Evolutionary conservation across 2,113 vertebrate genomes (phyloP), one percentile per base, ranked within the genome.

Genomic region (Oryzias curvinotus): DNA sequence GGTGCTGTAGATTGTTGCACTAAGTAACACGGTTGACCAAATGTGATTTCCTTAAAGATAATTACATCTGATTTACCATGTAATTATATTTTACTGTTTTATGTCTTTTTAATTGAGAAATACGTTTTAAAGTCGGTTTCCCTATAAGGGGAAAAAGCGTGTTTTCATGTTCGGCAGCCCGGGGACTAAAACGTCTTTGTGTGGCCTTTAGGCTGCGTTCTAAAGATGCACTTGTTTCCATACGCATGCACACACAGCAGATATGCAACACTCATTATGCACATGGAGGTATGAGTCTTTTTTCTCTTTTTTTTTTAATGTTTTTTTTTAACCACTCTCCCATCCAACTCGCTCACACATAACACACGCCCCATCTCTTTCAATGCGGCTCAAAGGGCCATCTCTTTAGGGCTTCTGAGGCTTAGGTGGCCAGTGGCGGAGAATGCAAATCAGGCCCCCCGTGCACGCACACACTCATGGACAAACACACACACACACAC

Each of bases 361-460:
- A 71, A 56, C 25, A 60, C 49, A 48, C 61, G 73, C 57, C 60
- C 78, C 46, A 57, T 78, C 73, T 83, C 81, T 82, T 84, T 86
- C 83, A 76, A 14, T 67, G 65, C 26, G 45, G 66, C 83, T 90
- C 86, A 89, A 88, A 89, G 81, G 80, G 45, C 74, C 74, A 68
- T 88, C 86, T 89, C 88, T 88, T 87, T 70, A 78, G 80, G 71
- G 76, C 75, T 67, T 78, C 76, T 85, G 80, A 83, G 79, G 81
- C 81, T 36, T 80, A 81, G 82, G 75, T 70, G 58, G 65, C 74
- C 78, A 10, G 52, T 82, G 79, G 85, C 76, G 43, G 50, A 75
- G 89, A 85, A 89, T 90, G 87, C 82, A 86, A 87, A 91, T 87
- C 8, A 79, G 51, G 62, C 61, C 30, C 65, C 65, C 48, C 47